Evolutionary conservation across 2,888 invertebrate species (phyloP).

Genomic region (Seladonia tumulorum): DNA sequence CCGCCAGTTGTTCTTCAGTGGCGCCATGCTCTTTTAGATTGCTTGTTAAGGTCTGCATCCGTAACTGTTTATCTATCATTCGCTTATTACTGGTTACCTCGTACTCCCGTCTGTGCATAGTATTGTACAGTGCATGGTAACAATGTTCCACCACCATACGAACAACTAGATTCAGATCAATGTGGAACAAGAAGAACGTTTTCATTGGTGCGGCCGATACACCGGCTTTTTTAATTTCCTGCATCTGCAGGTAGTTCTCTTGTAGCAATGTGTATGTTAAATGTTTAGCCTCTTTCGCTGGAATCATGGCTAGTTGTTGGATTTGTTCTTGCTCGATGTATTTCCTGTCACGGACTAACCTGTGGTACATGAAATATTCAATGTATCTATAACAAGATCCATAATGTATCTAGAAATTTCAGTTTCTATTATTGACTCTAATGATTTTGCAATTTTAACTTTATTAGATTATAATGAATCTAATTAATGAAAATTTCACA

Average conservation of each 20-base stretch:
- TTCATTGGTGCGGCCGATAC: constrained; percentile 91
- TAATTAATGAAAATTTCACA: background rate
- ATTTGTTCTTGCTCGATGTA: constrained; percentile 96
- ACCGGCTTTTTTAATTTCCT: constrained; percentile 90
- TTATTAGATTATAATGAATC: no score
- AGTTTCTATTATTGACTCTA: background rate
- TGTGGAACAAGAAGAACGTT: constrained; percentile 91
- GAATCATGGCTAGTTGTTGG: constrained; percentile 96
- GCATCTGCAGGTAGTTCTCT: constrained; percentile 90
- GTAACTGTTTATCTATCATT: constrained; percentile 93
- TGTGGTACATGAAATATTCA: constrained; percentile 73
- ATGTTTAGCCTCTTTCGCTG: constrained; percentile 96
- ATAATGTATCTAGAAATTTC: background rate
- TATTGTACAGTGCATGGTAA: constrained; percentile 90
- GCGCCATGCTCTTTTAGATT: constrained; percentile 92
- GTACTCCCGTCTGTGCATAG: constrained; percentile 88
- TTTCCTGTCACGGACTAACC: constrained; percentile 91
- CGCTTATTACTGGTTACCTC: constrained; percentile 90
- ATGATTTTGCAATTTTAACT: no score
- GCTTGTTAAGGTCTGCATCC: constrained; percentile 92
- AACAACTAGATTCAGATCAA: constrained; percentile 89
- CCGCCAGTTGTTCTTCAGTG: constrained; percentile 91
- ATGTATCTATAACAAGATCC: constrained; percentile 9
- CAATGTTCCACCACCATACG: constrained; percentile 89
- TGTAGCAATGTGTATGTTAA: constrained; percentile 93